A percentile compares a stretch with the other conserved stretches of the same genome.
These are phyloP conservation scores for Patella pellucida DNA, from an alignment of 2,888 invertebrate species.

Conservation along the genomic window DNA sequence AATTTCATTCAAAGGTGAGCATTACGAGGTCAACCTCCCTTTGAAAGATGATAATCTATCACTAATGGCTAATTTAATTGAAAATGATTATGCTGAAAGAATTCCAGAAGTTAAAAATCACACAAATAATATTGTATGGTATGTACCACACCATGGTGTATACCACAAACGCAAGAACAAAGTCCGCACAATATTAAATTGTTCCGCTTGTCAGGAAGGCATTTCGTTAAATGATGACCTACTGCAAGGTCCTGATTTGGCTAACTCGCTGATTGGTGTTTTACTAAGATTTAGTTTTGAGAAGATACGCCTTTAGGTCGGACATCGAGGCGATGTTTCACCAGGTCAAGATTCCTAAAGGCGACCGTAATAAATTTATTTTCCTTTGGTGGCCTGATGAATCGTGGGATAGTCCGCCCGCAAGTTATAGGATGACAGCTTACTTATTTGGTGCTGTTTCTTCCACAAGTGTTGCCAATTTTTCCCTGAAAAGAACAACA, in stretches of 20 bases:
- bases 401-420: not conserved
- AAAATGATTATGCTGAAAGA: conserved; percentile 23
- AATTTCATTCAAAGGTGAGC: no score
- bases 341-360: conserved; percentile 17
- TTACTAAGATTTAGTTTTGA: not conserved
- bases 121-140: conserved; percentile 27
- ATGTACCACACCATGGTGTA: conserved; percentile 34
- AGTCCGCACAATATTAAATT: conserved; percentile 30
- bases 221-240: not conserved
- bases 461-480: conserved; percentile 20
- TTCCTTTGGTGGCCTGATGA: conserved; percentile 25
- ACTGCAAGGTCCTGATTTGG: conserved; percentile 3
- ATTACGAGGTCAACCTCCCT: no score
- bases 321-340: conserved; percentile 17
- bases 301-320: not conserved
- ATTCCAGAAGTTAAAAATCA: conserved; percentile 6
- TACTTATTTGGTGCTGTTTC: conserved; percentile 25
- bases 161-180: conserved; percentile 33
- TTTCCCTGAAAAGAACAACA: not conserved
- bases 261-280: conserved; percentile 2
- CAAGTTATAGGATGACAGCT: conserved; percentile 19
- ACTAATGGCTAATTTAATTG: no score
- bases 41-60: no score
- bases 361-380: conserved; percentile 18
- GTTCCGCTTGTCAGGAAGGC: conserved; percentile 20